phyloP scores from a whole-genome alignment of 2,797 vertebrate species.

The Allobates femoralis region DNA sequence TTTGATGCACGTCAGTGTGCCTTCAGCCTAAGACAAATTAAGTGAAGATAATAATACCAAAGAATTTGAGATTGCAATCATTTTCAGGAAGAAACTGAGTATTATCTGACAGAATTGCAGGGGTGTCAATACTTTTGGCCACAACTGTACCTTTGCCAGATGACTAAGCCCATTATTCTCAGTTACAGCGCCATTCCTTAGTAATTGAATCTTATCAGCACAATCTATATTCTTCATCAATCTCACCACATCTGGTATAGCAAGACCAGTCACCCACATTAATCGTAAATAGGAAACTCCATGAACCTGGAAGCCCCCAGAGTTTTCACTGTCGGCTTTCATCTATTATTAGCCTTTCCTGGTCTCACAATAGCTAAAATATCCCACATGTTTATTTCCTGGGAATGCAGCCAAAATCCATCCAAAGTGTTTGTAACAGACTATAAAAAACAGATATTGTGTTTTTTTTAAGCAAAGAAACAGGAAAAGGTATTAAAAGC shows the following conservation, averaged over 20 bases:
- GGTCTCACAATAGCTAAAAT: constrained; percentile 19
- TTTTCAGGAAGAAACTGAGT: no score
- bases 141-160: no score
- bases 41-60: no score
- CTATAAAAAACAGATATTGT: constrained; percentile 26
- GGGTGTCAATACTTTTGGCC: no score
- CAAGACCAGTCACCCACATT: background rate
- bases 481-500: constrained; percentile 38
- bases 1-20: no score
- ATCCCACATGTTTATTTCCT: constrained; percentile 32
- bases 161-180: background rate
- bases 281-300: constrained; percentile 1
- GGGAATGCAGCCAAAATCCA: constrained; percentile 24
- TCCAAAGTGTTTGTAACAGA: background rate
- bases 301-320: background rate
- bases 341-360: constrained; percentile 53
- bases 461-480: constrained; percentile 23
- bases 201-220: background rate
- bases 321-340: constrained; percentile 22
- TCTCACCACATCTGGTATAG: background rate
- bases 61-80: no score
- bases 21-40: no score
- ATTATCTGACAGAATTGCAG: no score
- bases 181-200: background rate
- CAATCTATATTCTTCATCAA: background rate